These are phyloP conservation scores for Dugesia japonica DNA, from an alignment of 2,888 invertebrate species.

Conservation along the genomic window DNA sequence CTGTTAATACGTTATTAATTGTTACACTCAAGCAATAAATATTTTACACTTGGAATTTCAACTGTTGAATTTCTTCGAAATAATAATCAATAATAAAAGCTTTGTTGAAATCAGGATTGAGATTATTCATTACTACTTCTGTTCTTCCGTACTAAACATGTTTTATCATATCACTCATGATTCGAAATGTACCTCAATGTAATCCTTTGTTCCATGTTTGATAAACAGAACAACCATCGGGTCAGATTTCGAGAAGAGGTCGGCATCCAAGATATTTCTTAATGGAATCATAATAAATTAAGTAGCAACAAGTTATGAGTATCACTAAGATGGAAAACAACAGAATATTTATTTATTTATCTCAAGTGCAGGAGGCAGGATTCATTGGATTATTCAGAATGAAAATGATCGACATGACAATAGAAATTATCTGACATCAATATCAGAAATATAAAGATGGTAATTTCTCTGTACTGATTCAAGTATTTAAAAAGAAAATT, in stretches of 20 bases:
- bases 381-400: too few species aligned
- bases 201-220: slow-evolving; percentile 11
- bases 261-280: slow-evolving; percentile 46
- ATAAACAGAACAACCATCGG: slow-evolving; percentile 37
- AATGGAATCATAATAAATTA: too few species aligned
- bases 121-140: slow-evolving; percentile 33
- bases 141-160: slow-evolving; percentile 25
- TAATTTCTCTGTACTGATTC: too few species aligned
- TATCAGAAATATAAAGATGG: too few species aligned
- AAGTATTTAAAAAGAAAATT: too few species aligned
- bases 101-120: slow-evolving; percentile 34
- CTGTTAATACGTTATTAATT: slow-evolving; percentile 36
- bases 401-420: too few species aligned
- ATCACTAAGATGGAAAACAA: too few species aligned
- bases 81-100: slow-evolving; percentile 32
- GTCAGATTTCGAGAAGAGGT: slow-evolving; percentile 47
- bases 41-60: slow-evolving; percentile 34
- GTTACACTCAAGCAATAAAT: background rate
- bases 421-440: too few species aligned
- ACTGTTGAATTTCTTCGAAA: slow-evolving; percentile 33
- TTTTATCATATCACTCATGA: background rate
- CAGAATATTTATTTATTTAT: too few species aligned
- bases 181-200: too few species aligned
- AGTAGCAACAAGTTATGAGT: too few species aligned
- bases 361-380: too few species aligned